phyloP scores from a whole-genome alignment of 2,888 invertebrate species.

The Lottia scabra region DNA sequence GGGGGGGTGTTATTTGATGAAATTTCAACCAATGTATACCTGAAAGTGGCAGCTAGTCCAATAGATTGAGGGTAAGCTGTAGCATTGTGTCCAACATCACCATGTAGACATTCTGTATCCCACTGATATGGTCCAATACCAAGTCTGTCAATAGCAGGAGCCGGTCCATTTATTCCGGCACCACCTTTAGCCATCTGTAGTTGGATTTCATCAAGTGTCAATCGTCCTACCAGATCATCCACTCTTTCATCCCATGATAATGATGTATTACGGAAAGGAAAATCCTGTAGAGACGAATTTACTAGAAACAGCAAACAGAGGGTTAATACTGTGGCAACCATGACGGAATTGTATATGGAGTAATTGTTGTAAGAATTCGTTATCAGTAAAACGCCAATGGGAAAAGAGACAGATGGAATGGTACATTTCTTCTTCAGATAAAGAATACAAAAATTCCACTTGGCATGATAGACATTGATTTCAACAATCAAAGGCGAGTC shows the following conservation, averaged over 20 bases:
- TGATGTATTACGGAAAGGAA: constrained; percentile 53
- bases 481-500: too few species aligned
- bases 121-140: constrained; percentile 55
- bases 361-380: too few species aligned
- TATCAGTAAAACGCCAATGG: too few species aligned
- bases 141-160: constrained; percentile 54
- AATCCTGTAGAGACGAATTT: neutral
- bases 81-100: constrained; percentile 54
- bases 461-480: too few species aligned
- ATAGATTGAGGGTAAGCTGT: constrained; percentile 63
- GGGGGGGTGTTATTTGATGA: too few species aligned
- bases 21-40: constrained; percentile 37
- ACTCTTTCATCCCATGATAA: constrained; percentile 57
- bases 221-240: constrained; percentile 51
- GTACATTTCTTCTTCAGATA: too few species aligned
- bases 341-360: too few species aligned
- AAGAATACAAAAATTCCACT: too few species aligned
- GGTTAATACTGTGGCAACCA: neutral
- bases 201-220: constrained; percentile 54
- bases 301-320: neutral
- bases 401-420: too few species aligned
- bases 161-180: constrained; percentile 40
- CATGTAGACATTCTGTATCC: constrained; percentile 60
- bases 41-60: constrained; percentile 61
- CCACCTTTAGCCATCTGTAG: constrained; percentile 47